Percentiles rank a stretch among this genome's conserved stretches.
phyloP scores from a whole-genome alignment of 2,113 vertebrate species.

The Chionodraco myersi region DNA sequence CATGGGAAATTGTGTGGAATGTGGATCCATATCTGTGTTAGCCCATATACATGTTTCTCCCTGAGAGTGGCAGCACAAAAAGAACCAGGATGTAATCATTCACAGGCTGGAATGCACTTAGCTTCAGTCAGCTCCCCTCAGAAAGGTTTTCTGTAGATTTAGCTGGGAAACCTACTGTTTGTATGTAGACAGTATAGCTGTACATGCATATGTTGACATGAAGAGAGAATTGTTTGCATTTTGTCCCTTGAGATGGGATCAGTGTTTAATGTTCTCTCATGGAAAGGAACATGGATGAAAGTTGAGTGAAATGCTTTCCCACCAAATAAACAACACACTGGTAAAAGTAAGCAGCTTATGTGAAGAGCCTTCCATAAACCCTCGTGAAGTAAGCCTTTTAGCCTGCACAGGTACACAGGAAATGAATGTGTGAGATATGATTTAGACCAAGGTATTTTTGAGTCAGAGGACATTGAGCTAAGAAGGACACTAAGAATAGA shows the following conservation, averaged over 20 bases:
- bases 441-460: background rate
- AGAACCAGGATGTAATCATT: constrained; percentile 49
- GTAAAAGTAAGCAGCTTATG: constrained; percentile 74
- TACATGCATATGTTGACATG: background rate
- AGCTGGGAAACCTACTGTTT: constrained; percentile 1
- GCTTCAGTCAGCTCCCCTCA: constrained; percentile 41
- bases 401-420: constrained; percentile 24
- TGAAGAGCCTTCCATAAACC: constrained; percentile 42
- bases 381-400: constrained; percentile 70
- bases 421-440: constrained; percentile 17
- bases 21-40: constrained; percentile 39
- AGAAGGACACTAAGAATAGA: background rate
- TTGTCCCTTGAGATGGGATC: constrained; percentile 14
- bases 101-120: constrained; percentile 57
- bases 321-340: constrained; percentile 52
- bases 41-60: constrained; percentile 39
- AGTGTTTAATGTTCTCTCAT: constrained; percentile 21
- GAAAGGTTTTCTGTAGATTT: constrained; percentile 29
- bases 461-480: background rate
- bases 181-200: background rate
- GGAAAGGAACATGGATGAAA: background rate
- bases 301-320: constrained; percentile 46
- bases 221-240: constrained; percentile 2
- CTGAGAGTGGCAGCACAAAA: constrained; percentile 30
- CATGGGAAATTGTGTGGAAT: constrained; percentile 60